These are phyloP conservation scores for Dascillus cervinus DNA, from an alignment of 2,888 invertebrate genomes.

Conservation along the genomic window DNA sequence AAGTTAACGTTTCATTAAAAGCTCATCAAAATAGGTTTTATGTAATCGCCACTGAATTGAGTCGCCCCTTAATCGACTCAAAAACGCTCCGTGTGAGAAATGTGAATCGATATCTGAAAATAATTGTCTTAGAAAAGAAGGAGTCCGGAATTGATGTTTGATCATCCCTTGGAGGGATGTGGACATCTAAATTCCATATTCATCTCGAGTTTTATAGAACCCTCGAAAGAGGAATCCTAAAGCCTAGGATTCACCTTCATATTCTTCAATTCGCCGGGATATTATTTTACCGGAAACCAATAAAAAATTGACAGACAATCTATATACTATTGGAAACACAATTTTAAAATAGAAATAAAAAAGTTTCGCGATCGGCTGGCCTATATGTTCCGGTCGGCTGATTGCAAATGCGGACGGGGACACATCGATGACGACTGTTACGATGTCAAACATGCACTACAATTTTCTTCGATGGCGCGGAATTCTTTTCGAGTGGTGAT, in stretches of 20 bases:
- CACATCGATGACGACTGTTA: slow-evolving; percentile 32
- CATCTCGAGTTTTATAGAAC: slow-evolving; percentile 15
- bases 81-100: no score
- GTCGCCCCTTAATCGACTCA: no score
- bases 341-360: slow-evolving; percentile 28
- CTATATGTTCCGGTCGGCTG: slow-evolving; percentile 29
- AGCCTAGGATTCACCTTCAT: slow-evolving; percentile 14
- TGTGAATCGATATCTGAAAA: no score
- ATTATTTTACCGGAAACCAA: slow-evolving; percentile 21
- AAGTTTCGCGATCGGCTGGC: slow-evolving; percentile 25
- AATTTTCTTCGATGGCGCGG: no score
- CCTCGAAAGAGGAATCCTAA: no score
- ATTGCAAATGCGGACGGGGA: slow-evolving; percentile 26
- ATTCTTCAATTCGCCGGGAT: slow-evolving; percentile 14
- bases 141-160: no score
- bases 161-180: no score
- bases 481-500: no score
- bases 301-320: slow-evolving; percentile 33
- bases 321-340: slow-evolving; percentile 27
- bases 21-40: no score
- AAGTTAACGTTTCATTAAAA: no score
- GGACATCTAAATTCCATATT: slow-evolving; percentile 16
- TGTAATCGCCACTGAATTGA: no score
- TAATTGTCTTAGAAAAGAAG: no score
- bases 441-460: slow-evolving; percentile 21